Base-by-base conservation (phyloP, 2,797 vertebrate genomes). In the Lacerta viridis region DNA sequence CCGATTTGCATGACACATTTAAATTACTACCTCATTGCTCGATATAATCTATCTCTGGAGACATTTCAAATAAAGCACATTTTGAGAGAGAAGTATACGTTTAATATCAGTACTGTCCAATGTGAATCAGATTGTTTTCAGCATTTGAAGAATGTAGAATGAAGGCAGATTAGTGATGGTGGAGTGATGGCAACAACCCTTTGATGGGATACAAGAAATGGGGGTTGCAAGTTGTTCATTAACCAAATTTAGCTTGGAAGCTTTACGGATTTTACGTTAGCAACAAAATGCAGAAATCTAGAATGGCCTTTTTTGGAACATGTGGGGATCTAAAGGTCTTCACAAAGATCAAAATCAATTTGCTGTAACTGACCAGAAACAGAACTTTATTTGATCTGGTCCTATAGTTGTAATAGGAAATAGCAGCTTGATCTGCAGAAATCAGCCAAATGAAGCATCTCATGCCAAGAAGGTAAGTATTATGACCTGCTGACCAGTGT, bases 1-100 rank as follows among this genome's bases (percentile, higher is more conserved):
- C 55, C 72, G 87, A 86, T 72, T 88, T 88, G 66, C 74, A 80
- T 83, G 75, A 88, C 61, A 83, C 78, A 71, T 88, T 90, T 81
- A 90, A 88, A 82, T 90, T 81, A 83, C 83, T 68, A 82, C 66
- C 64, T 36, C 72, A 74, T 79, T 88, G 83, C 80, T 86, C 29
- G 61, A 25, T 71, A 33, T 83, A 88, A 79, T 86, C 79, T 83
- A 64, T 86, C 83, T 72, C 74, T 79, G 41, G 4, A 83, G 80
- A 72, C 43, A 69, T 76, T 87, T 81, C 61, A 64, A 64, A 64
- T 64, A 76, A 76, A 85, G 82, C 39, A 90, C 25, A 43, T 90
- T 77, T 87, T 71, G 68, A 43, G 83, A 75, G 64, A 25, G 59
- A 84, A 68, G n/a, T 43, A 20, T 88, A 81, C 59, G 78, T 82